phyloP scores from a whole-genome alignment of 1,140 invertebrate species.

The Paraescarpia echinospica region DNA sequence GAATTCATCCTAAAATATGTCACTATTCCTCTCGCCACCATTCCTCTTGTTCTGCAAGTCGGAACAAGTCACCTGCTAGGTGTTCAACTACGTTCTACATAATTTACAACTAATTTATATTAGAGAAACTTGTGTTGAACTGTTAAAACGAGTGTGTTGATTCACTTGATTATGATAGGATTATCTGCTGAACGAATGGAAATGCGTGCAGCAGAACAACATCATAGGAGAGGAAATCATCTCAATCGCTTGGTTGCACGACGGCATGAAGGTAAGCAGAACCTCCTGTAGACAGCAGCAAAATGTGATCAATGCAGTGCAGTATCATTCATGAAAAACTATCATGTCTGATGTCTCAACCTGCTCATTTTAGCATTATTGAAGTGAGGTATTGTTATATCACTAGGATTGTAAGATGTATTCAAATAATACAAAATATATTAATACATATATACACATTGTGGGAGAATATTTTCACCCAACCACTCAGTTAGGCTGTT shows the following conservation, averaged over 20 bases:
- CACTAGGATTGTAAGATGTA: neutral
- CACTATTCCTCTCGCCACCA: too few species aligned
- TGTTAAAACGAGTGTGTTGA: neutral
- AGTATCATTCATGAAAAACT: too few species aligned
- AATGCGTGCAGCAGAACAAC: conserved; percentile 33
- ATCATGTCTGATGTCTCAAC: neutral
- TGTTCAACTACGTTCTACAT: too few species aligned
- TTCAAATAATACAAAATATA: conserved; percentile 3
- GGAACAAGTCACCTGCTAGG: too few species aligned
- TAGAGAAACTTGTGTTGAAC: neutral
- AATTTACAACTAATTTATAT: too few species aligned
- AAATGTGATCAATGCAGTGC: conserved; percentile 2
- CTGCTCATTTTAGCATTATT: neutral
- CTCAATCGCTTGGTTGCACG: conserved; percentile 52
- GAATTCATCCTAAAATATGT: too few species aligned
- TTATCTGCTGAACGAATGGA: conserved; percentile 51
- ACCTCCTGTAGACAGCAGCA: neutral
- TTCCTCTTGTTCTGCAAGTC: too few species aligned
- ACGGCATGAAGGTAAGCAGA: conserved; percentile 46
- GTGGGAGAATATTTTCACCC: too few species aligned
- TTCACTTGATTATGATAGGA: conserved; percentile 42
- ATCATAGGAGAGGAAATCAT: conserved; percentile 50
- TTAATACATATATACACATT: conserved; percentile 3
- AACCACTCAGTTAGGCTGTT: too few species aligned
- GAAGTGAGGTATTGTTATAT: conserved; percentile 11